Evolutionary conservation across 2,797 vertebrate genomes (phyloP), one percentile per base, ranked within the genome.

Genomic region (Ceryle rudis): DNA sequence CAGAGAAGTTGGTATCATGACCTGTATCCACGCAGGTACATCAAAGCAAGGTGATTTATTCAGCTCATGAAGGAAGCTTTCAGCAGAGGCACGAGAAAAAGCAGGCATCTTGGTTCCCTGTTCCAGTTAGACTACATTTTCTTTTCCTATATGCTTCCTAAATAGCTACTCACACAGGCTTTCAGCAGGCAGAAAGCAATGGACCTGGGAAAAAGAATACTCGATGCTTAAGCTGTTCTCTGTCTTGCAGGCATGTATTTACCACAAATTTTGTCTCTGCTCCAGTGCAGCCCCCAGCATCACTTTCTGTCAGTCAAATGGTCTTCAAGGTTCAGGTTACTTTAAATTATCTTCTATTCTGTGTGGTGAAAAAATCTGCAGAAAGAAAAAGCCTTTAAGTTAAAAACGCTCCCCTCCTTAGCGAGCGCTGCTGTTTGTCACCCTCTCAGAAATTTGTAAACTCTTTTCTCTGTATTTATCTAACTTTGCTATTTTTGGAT

Each of bases 381-480:
- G 55, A 39, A 67, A 52, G 67, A 73, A 90, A 82, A 74, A 71
- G 10, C 29, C 10, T 60, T 21, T 15, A 20, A 54, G 52, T 64
- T 79, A 78, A 89, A 95, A 90, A 58, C 67, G 42, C 29, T 91
- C 19, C 15, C 8, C 54, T 81, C 64, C 81, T 85, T 37, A 55
- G 78, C 0, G 0, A 95, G 57, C 79, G 3, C 90, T 83, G 70
- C 84, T 91, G 84, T 91, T 94, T 90, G 82, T 85, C 67, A 89
- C 90, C 51, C 47, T 73, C 72, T 86, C 2, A 0, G 79, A 96
- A 94, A 95, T 93, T 47, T 94, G 86, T 96, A 96, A 93, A 95
- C 94, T 57, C 54, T 93, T 90, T 54, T 44, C 88, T 75, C 86
- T 64, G 39, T 95, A 79, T 96, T 97, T 95, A 96, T 97, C 90